A percentile compares a stretch with the other conserved stretches of the same genome.
Evolutionary conservation across 1,140 invertebrate species (phyloP).

Genomic region (Anthonomus grandis): DNA sequence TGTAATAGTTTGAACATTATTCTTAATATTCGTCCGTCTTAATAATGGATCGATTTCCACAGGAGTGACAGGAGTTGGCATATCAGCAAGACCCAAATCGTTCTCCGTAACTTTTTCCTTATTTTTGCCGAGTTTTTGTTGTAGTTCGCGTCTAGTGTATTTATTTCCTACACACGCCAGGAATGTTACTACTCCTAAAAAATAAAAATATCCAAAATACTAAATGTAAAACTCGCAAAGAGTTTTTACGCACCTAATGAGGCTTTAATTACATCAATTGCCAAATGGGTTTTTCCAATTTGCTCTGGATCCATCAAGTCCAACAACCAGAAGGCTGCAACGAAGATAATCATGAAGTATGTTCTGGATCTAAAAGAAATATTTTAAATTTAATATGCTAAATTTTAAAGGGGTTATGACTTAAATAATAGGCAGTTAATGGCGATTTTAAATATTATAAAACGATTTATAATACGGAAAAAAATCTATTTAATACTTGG

Average conservation of each 20-base stretch:
- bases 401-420: not conserved
- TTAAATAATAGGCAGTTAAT: not conserved
- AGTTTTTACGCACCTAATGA: slow-evolving; percentile 12
- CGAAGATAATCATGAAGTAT: slow-evolving; percentile 12
- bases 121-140: not conserved
- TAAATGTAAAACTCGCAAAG: not conserved
- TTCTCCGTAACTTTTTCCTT: slow-evolving; percentile 1
- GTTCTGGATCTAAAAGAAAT: slow-evolving; percentile 15
- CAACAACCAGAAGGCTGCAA: slow-evolving; percentile 12
- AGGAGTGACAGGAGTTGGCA: not conserved
- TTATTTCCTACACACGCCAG: slow-evolving; percentile 10
- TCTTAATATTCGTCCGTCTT: no score
- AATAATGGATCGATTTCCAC: not conserved
- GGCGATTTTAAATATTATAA: not conserved
- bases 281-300: slow-evolving; percentile 14
- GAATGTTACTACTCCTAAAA: slow-evolving; percentile 11
- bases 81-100: not conserved
- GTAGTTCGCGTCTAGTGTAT: slow-evolving; percentile 5
- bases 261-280: slow-evolving; percentile 20
- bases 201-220: not conserved
- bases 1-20: no score
- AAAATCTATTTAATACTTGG: not conserved
- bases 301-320: not conserved
- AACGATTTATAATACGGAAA: not conserved
- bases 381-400: not conserved